These are phyloP conservation scores for Atherinomorus stipes DNA, from an alignment of 2,113 vertebrate species.

Conservation along the genomic window DNA sequence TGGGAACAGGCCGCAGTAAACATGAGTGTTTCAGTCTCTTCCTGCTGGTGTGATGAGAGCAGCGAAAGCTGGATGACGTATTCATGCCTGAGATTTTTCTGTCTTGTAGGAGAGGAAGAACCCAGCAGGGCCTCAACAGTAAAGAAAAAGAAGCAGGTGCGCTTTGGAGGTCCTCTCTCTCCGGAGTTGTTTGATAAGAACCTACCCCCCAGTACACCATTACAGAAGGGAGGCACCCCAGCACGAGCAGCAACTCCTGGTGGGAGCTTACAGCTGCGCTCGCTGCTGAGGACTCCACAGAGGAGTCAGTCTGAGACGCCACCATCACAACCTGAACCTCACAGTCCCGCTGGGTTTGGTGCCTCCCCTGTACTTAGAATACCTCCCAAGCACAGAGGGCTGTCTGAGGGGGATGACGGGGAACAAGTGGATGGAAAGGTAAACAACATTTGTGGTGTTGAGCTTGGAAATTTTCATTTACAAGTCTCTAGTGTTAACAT, in stretches of 20 bases:
- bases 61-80: neutral
- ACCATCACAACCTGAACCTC: conserved; percentile 39
- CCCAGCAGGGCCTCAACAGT: neutral
- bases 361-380: conserved; percentile 55
- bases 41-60: neutral
- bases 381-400: neutral
- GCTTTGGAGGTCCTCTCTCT: conserved; percentile 79
- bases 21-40: neutral
- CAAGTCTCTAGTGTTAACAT: neutral
- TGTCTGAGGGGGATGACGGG: conserved; percentile 1
- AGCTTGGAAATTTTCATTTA: too few species aligned
- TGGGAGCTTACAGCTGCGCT: conserved; percentile 51
- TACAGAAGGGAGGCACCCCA: conserved; percentile 79
- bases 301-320: conserved; percentile 22
- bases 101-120: conserved; percentile 38
- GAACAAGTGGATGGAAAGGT: conserved; percentile 43
- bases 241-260: conserved; percentile 51
- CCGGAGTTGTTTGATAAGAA: conserved; percentile 84
- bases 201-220: conserved; percentile 83
- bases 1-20: too few species aligned
- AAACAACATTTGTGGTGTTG: neutral
- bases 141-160: conserved; percentile 77
- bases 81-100: neutral
- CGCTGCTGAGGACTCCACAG: conserved; percentile 77
- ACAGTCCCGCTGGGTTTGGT: conserved; percentile 44